These are phyloP conservation scores for Triops cancriformis DNA, from an alignment of 1,140 invertebrate species.

Conservation along the genomic window DNA sequence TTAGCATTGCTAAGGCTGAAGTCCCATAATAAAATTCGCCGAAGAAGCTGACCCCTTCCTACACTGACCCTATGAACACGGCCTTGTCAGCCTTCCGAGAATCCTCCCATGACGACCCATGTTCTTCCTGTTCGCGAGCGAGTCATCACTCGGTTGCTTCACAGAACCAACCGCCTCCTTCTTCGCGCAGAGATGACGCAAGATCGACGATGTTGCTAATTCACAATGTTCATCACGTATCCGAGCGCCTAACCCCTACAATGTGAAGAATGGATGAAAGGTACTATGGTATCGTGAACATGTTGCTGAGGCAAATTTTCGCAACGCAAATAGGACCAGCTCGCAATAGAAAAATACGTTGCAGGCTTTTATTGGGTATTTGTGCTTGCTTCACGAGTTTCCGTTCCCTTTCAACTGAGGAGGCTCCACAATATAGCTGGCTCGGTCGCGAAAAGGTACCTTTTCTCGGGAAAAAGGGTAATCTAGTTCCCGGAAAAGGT, in stretches of 20 bases:
- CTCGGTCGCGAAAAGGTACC: neutral
- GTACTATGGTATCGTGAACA: neutral
- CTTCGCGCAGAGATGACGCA: neutral
- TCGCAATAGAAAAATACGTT: constrained; percentile 7
- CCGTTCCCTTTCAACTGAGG: neutral
- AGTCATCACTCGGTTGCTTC: neutral
- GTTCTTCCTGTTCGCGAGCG: neutral
- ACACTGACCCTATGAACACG: neutral
- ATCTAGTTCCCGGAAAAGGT: constrained; percentile 7
- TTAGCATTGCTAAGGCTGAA: constrained; percentile 10
- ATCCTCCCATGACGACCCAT: neutral
- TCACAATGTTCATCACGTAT: too few species aligned
- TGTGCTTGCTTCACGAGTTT: neutral
- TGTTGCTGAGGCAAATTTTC: neutral
- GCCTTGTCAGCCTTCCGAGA: constrained; percentile 1
- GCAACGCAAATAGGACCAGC: neutral
- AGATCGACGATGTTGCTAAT: neutral
- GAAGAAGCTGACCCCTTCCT: constrained; percentile 11
- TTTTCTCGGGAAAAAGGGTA: neutral
- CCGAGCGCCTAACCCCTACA: too few species aligned
- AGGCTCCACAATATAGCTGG: neutral
- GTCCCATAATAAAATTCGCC: constrained; percentile 1
- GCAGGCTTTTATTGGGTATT: neutral
- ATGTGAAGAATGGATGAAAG: too few species aligned
- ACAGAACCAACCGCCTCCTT: neutral